These are phyloP conservation scores for Rhynchopsitta pachyrhyncha DNA, from an alignment of 2,113 vertebrate species.

Conservation along the genomic window DNA sequence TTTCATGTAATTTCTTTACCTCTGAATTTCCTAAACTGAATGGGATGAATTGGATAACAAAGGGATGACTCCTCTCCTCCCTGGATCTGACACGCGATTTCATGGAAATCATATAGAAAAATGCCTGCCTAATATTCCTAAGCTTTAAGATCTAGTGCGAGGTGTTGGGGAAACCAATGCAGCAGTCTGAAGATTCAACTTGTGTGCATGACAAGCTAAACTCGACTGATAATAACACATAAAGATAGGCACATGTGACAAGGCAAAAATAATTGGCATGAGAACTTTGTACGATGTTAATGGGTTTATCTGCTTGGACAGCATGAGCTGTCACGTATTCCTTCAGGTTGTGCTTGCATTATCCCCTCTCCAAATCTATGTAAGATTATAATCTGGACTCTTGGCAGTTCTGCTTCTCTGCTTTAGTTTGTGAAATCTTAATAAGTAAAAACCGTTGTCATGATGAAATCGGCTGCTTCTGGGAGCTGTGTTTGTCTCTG, in stretches of 20 bases:
- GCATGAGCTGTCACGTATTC: neutral
- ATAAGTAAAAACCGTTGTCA: accelerated
- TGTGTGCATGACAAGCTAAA: neutral
- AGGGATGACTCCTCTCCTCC: neutral
- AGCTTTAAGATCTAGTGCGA: neutral
- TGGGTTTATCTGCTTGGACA: slow-evolving; percentile 7
- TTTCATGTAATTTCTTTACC: neutral
- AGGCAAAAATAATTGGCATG: neutral
- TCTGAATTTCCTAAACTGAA: neutral
- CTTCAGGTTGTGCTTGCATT: neutral
- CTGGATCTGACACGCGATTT: neutral
- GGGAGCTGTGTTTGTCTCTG: neutral
- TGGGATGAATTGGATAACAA: neutral
- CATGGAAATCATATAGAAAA: neutral
- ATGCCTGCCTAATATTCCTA: neutral
- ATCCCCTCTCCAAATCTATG: neutral
- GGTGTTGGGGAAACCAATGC: neutral
- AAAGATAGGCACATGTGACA: neutral
- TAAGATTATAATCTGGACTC: neutral
- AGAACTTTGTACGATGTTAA: neutral
- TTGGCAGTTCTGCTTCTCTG: neutral
- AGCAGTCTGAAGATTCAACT: neutral
- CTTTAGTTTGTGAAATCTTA: neutral
- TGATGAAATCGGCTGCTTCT: neutral
- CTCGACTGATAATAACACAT: accelerated